A percentile compares a stretch with the other conserved stretches of the same genome.
These are phyloP conservation scores for Falco columbarius DNA, from an alignment of 2,797 vertebrate species.

Conservation along the genomic window DNA sequence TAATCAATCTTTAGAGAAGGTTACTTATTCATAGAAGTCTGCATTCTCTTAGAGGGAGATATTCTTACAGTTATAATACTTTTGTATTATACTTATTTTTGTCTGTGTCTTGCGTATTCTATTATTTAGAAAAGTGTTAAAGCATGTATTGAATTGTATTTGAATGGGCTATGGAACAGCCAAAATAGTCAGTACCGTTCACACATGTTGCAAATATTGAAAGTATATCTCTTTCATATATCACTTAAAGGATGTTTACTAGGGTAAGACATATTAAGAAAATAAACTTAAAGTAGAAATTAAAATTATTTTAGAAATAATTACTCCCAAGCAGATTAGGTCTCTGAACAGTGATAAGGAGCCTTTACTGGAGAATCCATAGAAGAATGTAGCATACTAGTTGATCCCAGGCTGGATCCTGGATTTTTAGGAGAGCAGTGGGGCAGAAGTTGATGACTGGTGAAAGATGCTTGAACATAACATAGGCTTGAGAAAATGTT, in stretches of 20 bases:
- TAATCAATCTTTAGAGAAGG: slow-evolving; percentile 60
- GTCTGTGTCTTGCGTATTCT: not conserved
- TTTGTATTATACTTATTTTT: not conserved
- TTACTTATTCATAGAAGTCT: slow-evolving; percentile 33
- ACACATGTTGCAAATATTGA: not conserved
- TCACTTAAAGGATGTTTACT: not conserved
- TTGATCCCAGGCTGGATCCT: not conserved
- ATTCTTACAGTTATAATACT: not conserved
- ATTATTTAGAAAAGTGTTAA: not conserved
- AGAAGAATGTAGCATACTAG: not conserved
- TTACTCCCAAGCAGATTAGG: not conserved
- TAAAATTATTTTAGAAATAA: not conserved
- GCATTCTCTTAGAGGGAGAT: not conserved
- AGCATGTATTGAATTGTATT: not conserved
- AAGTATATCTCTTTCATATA: too few relatives aligned
- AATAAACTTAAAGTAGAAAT: not conserved
- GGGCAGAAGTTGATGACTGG: not conserved
- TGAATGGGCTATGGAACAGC: not conserved
- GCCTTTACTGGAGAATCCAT: not conserved
- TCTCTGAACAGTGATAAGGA: not conserved
- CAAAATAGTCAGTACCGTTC: not conserved
- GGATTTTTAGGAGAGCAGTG: not conserved
- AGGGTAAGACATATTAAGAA: not conserved
- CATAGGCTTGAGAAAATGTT: not conserved
- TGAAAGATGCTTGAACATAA: not conserved